A percentile compares a stretch with the other conserved stretches of the same genome.
Conservation (phyloP, 2,888 invertebrate species). For the Colletes collaris region DNA sequence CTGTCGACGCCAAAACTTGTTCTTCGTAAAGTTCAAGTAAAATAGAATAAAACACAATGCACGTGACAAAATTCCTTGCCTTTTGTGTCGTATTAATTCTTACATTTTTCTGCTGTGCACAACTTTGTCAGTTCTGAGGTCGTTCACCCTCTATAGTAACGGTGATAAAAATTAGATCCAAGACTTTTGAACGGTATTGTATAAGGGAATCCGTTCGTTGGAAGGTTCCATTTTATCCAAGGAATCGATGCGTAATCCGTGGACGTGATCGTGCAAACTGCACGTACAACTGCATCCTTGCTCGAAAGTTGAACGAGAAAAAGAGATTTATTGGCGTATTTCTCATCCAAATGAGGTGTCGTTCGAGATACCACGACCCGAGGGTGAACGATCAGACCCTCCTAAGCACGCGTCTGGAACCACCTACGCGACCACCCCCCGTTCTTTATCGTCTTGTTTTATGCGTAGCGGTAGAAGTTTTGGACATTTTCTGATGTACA, state of each 20-base stretch:
- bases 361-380: constrained; percentile 8
- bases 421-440: not conserved
- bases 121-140: no score
- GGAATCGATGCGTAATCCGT: constrained; percentile 10
- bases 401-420: not conserved
- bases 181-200: constrained; percentile 2
- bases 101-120: no score
- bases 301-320: not conserved
- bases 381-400: constrained; percentile 6
- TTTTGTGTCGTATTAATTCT: no score
- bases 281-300: not conserved
- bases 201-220: constrained; percentile 6
- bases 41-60: no score
- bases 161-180: not conserved
- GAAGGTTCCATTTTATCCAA: constrained; percentile 1
- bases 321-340: constrained; percentile 18
- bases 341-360: constrained; percentile 24
- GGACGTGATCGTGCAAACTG: not conserved
- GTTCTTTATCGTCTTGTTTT: not conserved
- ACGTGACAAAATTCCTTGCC: no score
- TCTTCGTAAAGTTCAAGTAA: no score
- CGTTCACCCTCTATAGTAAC: no score
- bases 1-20: no score
- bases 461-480: not conserved
- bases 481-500: no score